These are phyloP conservation scores for Oscheius sp. DNA, from an alignment of 2,888 invertebrate species.

Conservation along the genomic window DNA sequence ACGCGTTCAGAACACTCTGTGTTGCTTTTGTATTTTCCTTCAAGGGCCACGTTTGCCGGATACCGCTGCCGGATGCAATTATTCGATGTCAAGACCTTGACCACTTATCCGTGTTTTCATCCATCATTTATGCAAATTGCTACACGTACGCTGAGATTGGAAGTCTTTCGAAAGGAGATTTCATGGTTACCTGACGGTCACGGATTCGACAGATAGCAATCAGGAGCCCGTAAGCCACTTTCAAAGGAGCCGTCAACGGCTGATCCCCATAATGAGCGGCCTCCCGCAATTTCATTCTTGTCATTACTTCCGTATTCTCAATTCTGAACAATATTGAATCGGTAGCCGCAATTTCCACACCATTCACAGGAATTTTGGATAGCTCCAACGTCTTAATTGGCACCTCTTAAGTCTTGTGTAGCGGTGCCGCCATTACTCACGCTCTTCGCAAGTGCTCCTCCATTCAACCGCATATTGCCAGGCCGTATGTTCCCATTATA, in stretches of 20 bases:
- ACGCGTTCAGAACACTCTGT: constrained; percentile 25
- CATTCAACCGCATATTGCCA: constrained; percentile 25
- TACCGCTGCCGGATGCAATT: constrained; percentile 22
- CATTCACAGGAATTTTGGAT: constrained; percentile 10
- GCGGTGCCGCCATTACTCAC: constrained; percentile 31
- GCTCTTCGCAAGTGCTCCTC: constrained; percentile 30
- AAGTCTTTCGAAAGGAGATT: neutral
- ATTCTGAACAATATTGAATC: neutral
- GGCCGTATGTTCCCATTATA: constrained; percentile 24
- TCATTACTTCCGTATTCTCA: constrained; percentile 17
- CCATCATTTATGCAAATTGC: neutral
- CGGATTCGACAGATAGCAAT: constrained; percentile 25
- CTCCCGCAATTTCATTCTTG: constrained; percentile 29
- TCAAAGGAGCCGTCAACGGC: constrained; percentile 27
- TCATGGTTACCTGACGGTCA: constrained; percentile 15
- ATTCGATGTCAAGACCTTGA: constrained; percentile 4
- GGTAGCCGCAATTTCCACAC: constrained; percentile 16
- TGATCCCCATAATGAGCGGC: constrained; percentile 31
- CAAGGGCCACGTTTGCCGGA: constrained; percentile 19
- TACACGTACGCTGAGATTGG: neutral
- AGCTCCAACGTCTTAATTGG: constrained; percentile 16
- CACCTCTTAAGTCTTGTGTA: constrained; percentile 25
- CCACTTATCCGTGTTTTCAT: constrained; percentile 13
- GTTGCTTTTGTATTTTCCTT: constrained; percentile 24
- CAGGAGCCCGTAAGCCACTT: constrained; percentile 22